These are phyloP conservation scores for Pyrocoelia pectoralis DNA, from an alignment of 2,888 invertebrate genomes.

Conservation along the genomic window DNA sequence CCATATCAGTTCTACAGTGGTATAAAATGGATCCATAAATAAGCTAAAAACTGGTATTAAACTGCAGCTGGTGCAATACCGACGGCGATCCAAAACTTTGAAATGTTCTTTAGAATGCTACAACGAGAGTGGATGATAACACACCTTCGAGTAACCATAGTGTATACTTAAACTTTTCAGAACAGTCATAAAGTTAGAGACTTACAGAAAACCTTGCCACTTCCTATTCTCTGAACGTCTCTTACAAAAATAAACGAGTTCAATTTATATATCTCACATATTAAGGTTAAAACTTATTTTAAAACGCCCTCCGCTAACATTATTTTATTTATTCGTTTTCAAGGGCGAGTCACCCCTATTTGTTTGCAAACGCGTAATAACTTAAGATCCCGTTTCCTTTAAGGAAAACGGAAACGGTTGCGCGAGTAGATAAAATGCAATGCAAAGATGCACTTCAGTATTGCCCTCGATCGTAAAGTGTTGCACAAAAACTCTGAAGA, in stretches of 20 bases:
- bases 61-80: conserved; percentile 41
- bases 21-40: conserved; percentile 30
- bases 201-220: conserved; percentile 18
- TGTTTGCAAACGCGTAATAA: conserved; percentile 17
- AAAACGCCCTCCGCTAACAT: conserved; percentile 16
- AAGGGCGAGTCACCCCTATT: conserved; percentile 21
- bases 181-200: conserved; percentile 32
- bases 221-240: conserved; percentile 1
- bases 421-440: conserved; percentile 30
- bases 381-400: conserved; percentile 19
- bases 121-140: conserved; percentile 32
- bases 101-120: conserved; percentile 32
- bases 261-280: conserved; percentile 2
- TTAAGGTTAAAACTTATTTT: background rate
- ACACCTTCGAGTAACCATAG: conserved; percentile 32
- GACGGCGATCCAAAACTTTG: conserved; percentile 30
- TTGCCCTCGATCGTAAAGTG: conserved; percentile 32
- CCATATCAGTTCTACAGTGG: conserved; percentile 15
- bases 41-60: conserved; percentile 42
- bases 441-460: conserved; percentile 25
- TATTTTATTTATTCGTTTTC: conserved; percentile 3
- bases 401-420: conserved; percentile 14
- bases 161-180: conserved; percentile 31
- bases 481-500: conserved; percentile 32
- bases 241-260: background rate